Evolutionary conservation across 2,888 invertebrate genomes (phyloP).

Genomic region (Buathra laborator): DNA sequence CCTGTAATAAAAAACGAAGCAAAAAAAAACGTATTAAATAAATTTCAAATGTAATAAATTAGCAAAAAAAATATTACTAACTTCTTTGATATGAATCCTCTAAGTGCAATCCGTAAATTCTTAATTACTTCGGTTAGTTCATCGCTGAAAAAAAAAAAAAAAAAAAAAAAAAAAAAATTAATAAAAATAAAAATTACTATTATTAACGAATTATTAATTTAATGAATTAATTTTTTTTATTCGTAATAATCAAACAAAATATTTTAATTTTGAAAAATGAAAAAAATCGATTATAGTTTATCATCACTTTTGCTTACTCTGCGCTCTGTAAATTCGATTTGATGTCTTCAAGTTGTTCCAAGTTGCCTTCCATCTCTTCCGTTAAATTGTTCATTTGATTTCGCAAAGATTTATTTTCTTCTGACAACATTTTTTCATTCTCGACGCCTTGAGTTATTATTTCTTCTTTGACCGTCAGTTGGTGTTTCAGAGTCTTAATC

Average conservation of each 20-base stretch:
- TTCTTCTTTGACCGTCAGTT: background rate
- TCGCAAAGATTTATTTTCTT: background rate
- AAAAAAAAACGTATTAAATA: background rate
- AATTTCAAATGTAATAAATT: background rate
- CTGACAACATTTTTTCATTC: background rate
- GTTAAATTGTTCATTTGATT: background rate
- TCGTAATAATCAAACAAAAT: no score
- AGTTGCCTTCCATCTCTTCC: background rate
- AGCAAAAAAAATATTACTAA: background rate
- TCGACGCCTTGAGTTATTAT: background rate
- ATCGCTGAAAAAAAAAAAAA: background rate
- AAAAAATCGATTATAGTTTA: background rate
- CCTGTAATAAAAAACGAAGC: background rate
- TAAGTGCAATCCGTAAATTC: background rate
- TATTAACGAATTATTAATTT: background rate
- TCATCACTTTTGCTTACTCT: background rate
- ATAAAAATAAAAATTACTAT: background rate
- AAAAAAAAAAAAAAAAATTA: background rate
- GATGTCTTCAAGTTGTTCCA: background rate
- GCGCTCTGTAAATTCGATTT: background rate
- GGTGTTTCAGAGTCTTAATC: background rate
- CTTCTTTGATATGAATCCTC: background rate
- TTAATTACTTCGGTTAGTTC: background rate
- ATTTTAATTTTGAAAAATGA: background rate
- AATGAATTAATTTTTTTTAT: background rate